Evolutionary conservation across 2,113 vertebrate species (phyloP), one percentile per base, ranked within the genome.

Genomic region (Tiliqua scincoides): DNA sequence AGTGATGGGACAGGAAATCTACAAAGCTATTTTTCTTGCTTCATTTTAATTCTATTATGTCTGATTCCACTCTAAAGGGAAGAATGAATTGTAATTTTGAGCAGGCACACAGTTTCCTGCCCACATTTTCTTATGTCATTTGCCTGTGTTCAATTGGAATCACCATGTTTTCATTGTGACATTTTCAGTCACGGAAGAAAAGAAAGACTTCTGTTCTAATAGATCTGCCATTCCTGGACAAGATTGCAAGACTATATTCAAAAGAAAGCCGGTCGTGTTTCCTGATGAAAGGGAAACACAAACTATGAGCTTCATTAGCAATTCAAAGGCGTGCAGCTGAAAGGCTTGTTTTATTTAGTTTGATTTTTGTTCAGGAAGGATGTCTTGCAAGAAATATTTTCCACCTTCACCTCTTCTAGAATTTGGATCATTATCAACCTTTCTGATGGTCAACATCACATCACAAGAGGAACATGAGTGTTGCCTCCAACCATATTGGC

Each of bases 51-150:
- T 88, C 89, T 89, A 91, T 93, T 94, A 95, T 92, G 90, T 93
- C 91, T 91, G 93, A 90, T 93, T 95, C 91, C 93, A 91, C 88
- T 93, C 91, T 84, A 91, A 88, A 90, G 83, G 91, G 92, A 93
- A 6, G 90, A 93, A 88, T 94, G 91, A 93, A 92, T 92, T 94
- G 85, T 94, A 95, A 94, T 95, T 95, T 94, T 93, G 92, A 91
- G 94, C 1, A 0, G 76, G 87, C 86, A 91, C 86, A 89, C 65
- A 12, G n/a, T 2, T 1, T 87, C 70, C 87, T 82, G 85, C 35
- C 40, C 63, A 21, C 91, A 88, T 93, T 93, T 93, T 89, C 91
- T 91, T 85, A 82, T 91, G 88, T 90, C 89, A 87, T 87, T 79
- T 93, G 86, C 89, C 86, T 93, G 84, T 90, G 88, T 23, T 81